Evolutionary conservation across 2,797 vertebrate genomes (phyloP).

Genomic region (Gambelia wislizenii): DNA sequence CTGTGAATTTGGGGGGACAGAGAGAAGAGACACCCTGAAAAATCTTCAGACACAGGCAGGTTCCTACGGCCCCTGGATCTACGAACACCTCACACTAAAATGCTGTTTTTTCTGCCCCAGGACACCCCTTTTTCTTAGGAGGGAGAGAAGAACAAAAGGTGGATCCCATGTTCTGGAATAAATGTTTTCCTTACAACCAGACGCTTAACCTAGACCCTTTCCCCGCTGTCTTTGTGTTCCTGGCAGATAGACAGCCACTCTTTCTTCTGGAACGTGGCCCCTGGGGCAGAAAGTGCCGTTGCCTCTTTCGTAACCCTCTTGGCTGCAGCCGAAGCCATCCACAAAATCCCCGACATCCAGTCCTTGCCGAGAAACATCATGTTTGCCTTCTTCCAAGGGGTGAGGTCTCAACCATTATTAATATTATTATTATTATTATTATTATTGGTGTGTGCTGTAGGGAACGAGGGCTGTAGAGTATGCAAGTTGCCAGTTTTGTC

Average conservation of each 20-base stretch:
- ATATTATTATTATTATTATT: too few species aligned
- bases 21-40: too few species aligned
- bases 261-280: conserved; percentile 92
- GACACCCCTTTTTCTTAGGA: too few species aligned
- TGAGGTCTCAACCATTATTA: conserved; percentile 67
- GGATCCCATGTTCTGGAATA: too few species aligned
- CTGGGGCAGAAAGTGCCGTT: conserved; percentile 87
- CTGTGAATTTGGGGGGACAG: too few species aligned
- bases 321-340: conserved; percentile 83
- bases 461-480: background rate
- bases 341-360: conserved; percentile 64
- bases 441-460: background rate
- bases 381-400: conserved; percentile 96
- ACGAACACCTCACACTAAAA: too few species aligned
- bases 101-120: too few species aligned
- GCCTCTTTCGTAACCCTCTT: conserved; percentile 89
- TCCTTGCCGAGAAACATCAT: conserved; percentile 83
- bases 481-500: fast-evolving
- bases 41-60: too few species aligned
- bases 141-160: too few species aligned
- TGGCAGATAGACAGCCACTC: conserved; percentile 91
- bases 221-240: background rate
- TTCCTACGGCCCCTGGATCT: too few species aligned
- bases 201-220: fast-evolving
- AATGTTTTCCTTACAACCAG: background rate